Conservation (phyloP, 2,888 invertebrate species). For the Amblyjoppa fuscipennis region DNA sequence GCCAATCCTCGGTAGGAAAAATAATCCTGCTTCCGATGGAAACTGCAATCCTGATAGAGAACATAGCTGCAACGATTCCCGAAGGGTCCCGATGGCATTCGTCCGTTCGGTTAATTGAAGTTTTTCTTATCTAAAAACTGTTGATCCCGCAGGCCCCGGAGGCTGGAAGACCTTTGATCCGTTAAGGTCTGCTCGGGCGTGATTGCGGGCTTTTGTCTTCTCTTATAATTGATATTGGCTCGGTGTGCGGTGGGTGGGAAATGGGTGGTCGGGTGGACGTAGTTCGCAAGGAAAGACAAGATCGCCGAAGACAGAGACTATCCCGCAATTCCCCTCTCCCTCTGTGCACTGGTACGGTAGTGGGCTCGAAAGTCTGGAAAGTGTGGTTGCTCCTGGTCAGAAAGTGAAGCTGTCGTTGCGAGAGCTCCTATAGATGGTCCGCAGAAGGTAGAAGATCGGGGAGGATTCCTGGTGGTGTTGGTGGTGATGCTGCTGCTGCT, state of each 20-base stretch:
- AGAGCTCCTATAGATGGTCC: conserved; percentile 48
- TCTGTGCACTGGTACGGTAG: conserved; percentile 1
- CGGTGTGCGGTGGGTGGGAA: conserved; percentile 60
- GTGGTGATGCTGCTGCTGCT: conserved; percentile 53
- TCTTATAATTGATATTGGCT: conserved; percentile 85
- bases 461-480: conserved; percentile 33
- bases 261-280: background rate
- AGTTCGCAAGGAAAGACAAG: conserved; percentile 61
- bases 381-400: conserved; percentile 61
- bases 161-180: conserved; percentile 81
- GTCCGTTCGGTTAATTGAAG: conserved; percentile 81
- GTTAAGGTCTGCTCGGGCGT: conserved; percentile 82
- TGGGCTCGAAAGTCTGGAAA: conserved; percentile 52
- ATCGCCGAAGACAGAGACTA: conserved; percentile 58
- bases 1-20: conserved; percentile 69
- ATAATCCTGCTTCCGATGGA: conserved; percentile 50
- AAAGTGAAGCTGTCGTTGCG: conserved; percentile 68
- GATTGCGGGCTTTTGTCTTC: conserved; percentile 84
- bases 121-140: conserved; percentile 84
- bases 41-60: conserved; percentile 3
- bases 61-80: conserved; percentile 39
- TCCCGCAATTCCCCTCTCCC: background rate
- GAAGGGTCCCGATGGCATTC: conserved; percentile 51
- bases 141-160: conserved; percentile 79
- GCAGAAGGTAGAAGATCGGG: conserved; percentile 69